Conservation (phyloP, 35 echinoderm and acorn worm genomes). For the Antedon bifida region DNA sequence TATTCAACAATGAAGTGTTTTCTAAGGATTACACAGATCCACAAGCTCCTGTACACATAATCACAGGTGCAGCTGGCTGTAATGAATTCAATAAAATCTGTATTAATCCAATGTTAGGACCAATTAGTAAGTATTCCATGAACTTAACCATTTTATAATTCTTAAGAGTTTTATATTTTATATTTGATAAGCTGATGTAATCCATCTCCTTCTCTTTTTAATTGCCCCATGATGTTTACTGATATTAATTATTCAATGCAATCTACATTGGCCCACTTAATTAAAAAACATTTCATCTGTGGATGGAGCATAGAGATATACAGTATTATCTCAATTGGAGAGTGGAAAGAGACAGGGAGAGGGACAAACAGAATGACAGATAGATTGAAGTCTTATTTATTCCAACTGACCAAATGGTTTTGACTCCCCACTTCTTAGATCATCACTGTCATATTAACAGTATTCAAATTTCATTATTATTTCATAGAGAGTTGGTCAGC, state of each 20-base stretch:
- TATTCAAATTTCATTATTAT: not conserved
- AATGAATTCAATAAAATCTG: constrained; percentile 66
- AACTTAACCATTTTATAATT: no score
- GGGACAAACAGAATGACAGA: no score
- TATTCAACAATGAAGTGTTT: constrained; percentile 37
- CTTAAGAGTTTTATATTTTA: no score
- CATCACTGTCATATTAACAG: no score
- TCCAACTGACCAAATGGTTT: no score
- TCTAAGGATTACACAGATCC: constrained; percentile 42
- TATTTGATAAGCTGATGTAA: no score
- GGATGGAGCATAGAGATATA: not conserved
- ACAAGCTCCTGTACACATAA: constrained; percentile 63
- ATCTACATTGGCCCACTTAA: not conserved
- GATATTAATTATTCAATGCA: not conserved
- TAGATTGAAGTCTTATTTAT: no score
- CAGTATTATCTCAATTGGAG: not conserved
- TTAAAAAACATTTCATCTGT: not conserved
- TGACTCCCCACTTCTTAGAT: no score
- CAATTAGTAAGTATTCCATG: constrained; percentile 45
- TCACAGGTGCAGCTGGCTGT: constrained; percentile 59
- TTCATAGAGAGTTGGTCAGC: constrained; percentile 71
- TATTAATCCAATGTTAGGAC: constrained; percentile 59
- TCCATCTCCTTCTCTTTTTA: no score
- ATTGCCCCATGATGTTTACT: no score
- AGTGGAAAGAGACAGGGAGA: no score